phyloP scores from a whole-genome alignment of 2,888 invertebrate species.

The Drosophila subsilvestris region DNA sequence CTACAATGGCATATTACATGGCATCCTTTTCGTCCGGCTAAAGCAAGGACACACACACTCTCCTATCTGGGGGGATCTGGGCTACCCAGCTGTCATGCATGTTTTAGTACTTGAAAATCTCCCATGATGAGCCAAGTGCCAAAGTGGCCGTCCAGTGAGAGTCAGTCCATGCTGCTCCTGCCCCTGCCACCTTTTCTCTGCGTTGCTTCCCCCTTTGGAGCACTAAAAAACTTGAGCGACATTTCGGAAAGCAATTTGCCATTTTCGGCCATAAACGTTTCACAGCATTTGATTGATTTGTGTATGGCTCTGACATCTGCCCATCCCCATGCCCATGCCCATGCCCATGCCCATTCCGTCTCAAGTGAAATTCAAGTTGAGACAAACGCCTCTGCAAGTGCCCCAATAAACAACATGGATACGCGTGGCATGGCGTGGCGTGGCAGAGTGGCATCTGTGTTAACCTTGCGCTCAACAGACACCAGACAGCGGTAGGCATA shows the following conservation, averaged over 20 bases:
- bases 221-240: constrained; percentile 50
- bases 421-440: constrained; percentile 38
- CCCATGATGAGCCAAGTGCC: constrained; percentile 68
- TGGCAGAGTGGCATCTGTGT: constrained; percentile 34
- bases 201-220: not conserved
- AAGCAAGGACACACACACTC: constrained; percentile 11
- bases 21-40: constrained; percentile 46
- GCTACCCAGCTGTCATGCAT: constrained; percentile 62
- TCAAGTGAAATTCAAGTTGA: constrained; percentile 6
- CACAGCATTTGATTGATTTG: constrained; percentile 74
- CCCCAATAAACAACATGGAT: constrained; percentile 52
- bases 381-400: constrained; percentile 48
- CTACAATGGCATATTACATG: constrained; percentile 70
- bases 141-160: constrained; percentile 37
- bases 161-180: not conserved
- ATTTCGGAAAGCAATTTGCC: constrained; percentile 74
- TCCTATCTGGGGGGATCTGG: constrained; percentile 43
- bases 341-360: not conserved
- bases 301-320: constrained; percentile 21
- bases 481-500: constrained; percentile 18
- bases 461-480: constrained; percentile 14
- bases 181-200: not conserved
- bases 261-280: constrained; percentile 69
- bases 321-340: not conserved
- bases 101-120: constrained; percentile 67